Evolutionary conservation across 2,888 invertebrate genomes (phyloP), one percentile per base, ranked within the genome.

Genomic region (Andrena trimmerana): DNA sequence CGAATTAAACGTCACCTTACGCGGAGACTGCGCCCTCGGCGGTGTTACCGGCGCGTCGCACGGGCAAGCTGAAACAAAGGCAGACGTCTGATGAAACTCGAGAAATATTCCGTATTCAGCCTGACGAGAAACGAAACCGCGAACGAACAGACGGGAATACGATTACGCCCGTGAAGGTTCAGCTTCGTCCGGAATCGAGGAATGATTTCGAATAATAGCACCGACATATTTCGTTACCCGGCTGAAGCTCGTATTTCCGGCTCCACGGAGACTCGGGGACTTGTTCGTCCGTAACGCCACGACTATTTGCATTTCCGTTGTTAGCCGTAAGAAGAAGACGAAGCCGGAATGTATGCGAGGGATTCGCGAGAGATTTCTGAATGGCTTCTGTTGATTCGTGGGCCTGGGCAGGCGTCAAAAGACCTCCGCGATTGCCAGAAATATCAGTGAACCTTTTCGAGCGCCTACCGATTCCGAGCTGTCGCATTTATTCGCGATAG

Each of bases 261-360:
- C 70, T 36, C 52, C 81, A 13, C 70, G 52, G 48, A 48, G 69
- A 62, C 70, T 57, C 71, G 48, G 24, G 2, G 63, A 81, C 81
- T 71, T 59, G 78, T 82, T 82, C 83, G 70, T 10, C 77, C 72
- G 78, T 63, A 73, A 83, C 62, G 73, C 62, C 27, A 79, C 75
- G 71, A 69, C 71, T 77, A 83, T 86, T 85, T 86, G 83, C 78
- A 80, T 86, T 86, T 78, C 80, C 80, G 85, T 85, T 84, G 78
- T 86, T 67, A 70, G 60, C 59, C 75, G 74, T 36, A 36, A 78
- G 62, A 59, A 69, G 72, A 66, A 65, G 68, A n/a, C 63, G 81
- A 65, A 54, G 36, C 67, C 31, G 31, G 57, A 67, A 72, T 50
- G 48, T 16, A 13, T 31, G 52, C 48, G 60, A 2, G 2, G 66